Percentiles rank a stretch among this genome's conserved stretches.
Evolutionary conservation across 2,888 invertebrate genomes (phyloP).

Genomic region (Zonitis immaculata): DNA sequence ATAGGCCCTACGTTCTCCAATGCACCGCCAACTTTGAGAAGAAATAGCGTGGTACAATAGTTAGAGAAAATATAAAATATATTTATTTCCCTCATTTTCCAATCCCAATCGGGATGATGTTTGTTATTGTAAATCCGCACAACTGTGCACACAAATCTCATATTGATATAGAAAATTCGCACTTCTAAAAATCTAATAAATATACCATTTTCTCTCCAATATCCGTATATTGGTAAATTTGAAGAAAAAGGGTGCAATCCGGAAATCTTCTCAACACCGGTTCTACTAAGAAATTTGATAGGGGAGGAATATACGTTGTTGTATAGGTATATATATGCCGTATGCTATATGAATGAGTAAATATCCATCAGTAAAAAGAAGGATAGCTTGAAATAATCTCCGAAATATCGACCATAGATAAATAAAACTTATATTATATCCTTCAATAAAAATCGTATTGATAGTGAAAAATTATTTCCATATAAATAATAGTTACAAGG

Average conservation of each 20-base stretch:
- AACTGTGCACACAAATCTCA: constrained; percentile 16
- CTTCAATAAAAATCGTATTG: constrained; percentile 28
- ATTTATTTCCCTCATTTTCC: too few relatives aligned
- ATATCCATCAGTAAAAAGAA: neutral
- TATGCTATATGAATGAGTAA: neutral
- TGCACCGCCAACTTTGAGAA: too few relatives aligned
- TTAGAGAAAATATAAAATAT: too few relatives aligned
- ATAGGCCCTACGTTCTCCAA: too few relatives aligned
- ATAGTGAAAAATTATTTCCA: neutral
- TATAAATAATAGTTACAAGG: neutral
- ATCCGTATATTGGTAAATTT: constrained; percentile 35
- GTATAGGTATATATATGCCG: too few relatives aligned
- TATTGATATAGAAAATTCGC: constrained; percentile 37
- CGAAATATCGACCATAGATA: constrained; percentile 9
- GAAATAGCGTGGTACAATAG: too few relatives aligned
- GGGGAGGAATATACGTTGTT: too few relatives aligned
- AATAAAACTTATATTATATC: constrained; percentile 24
- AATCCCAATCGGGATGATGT: neutral
- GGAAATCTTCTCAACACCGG: constrained; percentile 21
- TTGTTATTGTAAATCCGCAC: constrained; percentile 10
- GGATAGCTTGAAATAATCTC: neutral
- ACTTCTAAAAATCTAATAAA: constrained; percentile 44
- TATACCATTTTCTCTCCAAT: constrained; percentile 44
- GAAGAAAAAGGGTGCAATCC: constrained; percentile 17
- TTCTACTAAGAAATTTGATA: neutral